Evolutionary conservation across 1,140 invertebrate genomes (phyloP), one percentile per base, ranked within the genome.

Genomic region (Drosophila nigrodunni): DNA sequence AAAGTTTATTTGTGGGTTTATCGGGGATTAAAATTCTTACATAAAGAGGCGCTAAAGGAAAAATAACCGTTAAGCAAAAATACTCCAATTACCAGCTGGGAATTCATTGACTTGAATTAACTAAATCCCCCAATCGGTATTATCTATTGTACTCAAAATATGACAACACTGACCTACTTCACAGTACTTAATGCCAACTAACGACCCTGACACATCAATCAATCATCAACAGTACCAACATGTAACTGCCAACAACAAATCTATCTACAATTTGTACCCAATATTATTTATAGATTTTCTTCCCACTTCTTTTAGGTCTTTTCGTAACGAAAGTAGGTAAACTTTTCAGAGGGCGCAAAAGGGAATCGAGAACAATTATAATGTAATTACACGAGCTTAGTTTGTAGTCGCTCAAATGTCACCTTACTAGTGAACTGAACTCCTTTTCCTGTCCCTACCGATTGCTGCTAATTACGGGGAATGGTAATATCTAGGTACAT

Each of bases 151-250:
- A 11, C 41, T 15, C 55, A 30, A 37, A 9, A 41, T 10, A 35
- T 55, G 18, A 50, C 18, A 34, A 60, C 7, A 41, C 46, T 87
- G 82, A 82, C 82, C 83, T 25, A 87, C 50, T 74, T 87, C 47
- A 41, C 13, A 59, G 15, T 7, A 11, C 15, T 8, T 15, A 44
- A 62, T 18, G 37, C 60, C 55, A 64, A 15, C 61, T 61, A 78
- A n/a, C 54, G 76, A 54, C 83, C 80, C 68, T 89, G 80, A 88
- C 79, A 88, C 74, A 67, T 82, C 83, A 83, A 88, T 82, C 77
- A 77, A 72, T 78, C 78, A 81, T 47, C 30, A 30, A 64, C 52
- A 66, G 34, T n/a, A 5, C 54, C 61, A 55, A 46, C 30, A 62
- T 68, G n/a, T 41, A 57, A 46, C 47, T 39, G 52, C 49, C 35